Evolutionary conservation across 1,140 invertebrate species (phyloP), one percentile per base, ranked within the genome.

Genomic region (Eubasilissa regina): DNA sequence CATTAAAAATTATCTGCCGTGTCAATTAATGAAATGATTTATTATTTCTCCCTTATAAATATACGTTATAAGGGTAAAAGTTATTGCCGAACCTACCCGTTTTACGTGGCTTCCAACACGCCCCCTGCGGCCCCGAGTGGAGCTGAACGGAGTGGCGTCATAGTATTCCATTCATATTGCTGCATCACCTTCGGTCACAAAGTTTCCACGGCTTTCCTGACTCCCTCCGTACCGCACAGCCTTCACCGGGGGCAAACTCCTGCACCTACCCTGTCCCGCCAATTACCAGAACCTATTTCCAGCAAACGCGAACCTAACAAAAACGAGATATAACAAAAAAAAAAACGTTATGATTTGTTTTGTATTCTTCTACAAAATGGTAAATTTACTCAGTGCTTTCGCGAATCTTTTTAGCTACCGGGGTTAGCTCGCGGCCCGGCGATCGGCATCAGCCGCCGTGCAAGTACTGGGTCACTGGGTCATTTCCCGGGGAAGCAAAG

Each of bases 391-490:
- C 10, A 15, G 7, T 15, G n/a, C 19, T 55, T 55, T 55, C n/a
- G 53, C 19, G 53, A 6, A n/a, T 58, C 17, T 15, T 15, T 3
- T 58, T 8, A 4, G 0, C 1, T 21, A 58, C 6, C 25, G 1
- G 25, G 25, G 25, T 35, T 8, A 56, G 58, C 58, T 4, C 66
- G 47, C 19, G 51, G 72, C 53, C 62, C 51, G 56, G 73, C 43
- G 15, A 53, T 15, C 80, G 17, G 78, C 80, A 70, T 78, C 75
- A 73, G 73, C 17, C 72, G 75, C 47, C 64, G 45, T 72, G 77
- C 75, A 58, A 51, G 77, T 80, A 72, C 43, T 77, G 75, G 81
- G 81, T 83, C 73, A 83, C 79, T 83, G 79, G 81, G 81, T 80
- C 81, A 78, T 13, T 53, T 80, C 81, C 81, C 79, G 78, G 81